Base-by-base conservation (phyloP, 2,113 vertebrate genomes). In the Mormoops blainvillei region DNA sequence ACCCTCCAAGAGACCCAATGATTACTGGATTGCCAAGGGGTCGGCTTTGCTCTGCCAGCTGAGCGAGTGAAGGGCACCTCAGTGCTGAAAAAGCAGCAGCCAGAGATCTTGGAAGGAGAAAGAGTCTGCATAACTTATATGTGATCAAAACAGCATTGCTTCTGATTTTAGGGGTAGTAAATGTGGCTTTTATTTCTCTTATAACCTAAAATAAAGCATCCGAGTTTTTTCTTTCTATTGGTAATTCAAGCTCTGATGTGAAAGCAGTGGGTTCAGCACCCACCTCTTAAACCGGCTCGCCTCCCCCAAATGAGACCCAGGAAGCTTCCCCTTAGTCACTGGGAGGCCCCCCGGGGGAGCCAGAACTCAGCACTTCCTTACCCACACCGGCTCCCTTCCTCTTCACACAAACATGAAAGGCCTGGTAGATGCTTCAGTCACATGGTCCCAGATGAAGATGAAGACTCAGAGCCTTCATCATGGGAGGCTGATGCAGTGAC, bases 21-120 rank as follows among this genome's bases (percentile, higher is more conserved):
- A 99, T 84, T 99, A 99, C 68, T 99, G 98, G 98, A 98, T 99
- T 89, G 98, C 98, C 89, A 99, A 99, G 98, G 98, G 98, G 5
- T 98, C 98, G 0, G 98, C 98, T 22, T 94, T 99, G 50, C 98
- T 99, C 93, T 99, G 98, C 96, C 98, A 99, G 85, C 91, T 99
- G 77, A 98, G 98, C 89, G 99, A 99, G 36, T 99, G 97, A 98
- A 13, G n/a, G 13, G 8, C 9, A 6, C 2, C 84, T 95, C 41
- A 2, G 22, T 4, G 43, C 45, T 11, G 24, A 36, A 15, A 54
- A n/a, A 82, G 68, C 41, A 88, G 14, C 26, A 24, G 33, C 45
- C 68, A 54, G 63, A 61, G 45, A 36, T 8, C 31, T 12, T 28
- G 43, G 61, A 13, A 14, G 5, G 19, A 24, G 67, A 83, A 67